Percentiles rank a stretch among this genome's conserved stretches.
Evolutionary conservation across 2,797 vertebrate species (phyloP).

Genomic region (Acestrorhynchus altus): DNA sequence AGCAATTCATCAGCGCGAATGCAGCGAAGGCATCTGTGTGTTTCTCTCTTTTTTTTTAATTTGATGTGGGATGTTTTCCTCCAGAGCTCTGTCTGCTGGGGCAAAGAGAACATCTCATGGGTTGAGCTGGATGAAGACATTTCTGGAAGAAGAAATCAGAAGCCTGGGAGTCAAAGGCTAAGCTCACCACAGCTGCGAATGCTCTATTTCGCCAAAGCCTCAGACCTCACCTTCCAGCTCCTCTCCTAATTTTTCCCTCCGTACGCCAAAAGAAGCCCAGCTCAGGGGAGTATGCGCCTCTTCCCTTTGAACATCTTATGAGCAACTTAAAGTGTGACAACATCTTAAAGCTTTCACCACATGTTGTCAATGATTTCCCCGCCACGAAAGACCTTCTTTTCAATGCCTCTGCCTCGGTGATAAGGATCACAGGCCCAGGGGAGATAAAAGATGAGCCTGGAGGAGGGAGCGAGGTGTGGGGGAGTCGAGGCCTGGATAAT

Average conservation of each 20-base stretch:
- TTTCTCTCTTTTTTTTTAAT: constrained; percentile 25
- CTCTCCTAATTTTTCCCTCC: constrained; percentile 48
- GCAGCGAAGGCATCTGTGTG: background rate
- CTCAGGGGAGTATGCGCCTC: constrained; percentile 74
- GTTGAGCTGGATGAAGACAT: constrained; percentile 67
- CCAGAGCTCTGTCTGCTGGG: background rate
- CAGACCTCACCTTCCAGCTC: constrained; percentile 48
- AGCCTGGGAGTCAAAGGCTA: constrained; percentile 35
- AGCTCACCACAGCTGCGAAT: constrained; percentile 65
- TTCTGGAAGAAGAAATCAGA: constrained; percentile 24
- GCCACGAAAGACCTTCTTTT: constrained; percentile 83
- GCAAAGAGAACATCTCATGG: constrained; percentile 13
- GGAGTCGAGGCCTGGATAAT: constrained; percentile 72
- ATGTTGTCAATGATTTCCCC: constrained; percentile 83
- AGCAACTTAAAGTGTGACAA: constrained; percentile 91
- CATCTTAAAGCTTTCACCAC: constrained; percentile 86
- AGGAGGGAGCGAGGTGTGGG: constrained; percentile 56
- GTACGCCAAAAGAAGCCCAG: constrained; percentile 65
- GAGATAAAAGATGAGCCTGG: constrained; percentile 76
- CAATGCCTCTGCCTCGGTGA: constrained; percentile 80
- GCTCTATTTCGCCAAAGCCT: constrained; percentile 17
- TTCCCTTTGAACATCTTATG: constrained; percentile 87
- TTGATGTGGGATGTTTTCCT: constrained; percentile 45
- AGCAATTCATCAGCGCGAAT: background rate
- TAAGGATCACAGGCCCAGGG: constrained; percentile 75